Evolutionary conservation across 2,797 vertebrate species (phyloP).

Genomic region (Cyclura pinguis): DNA sequence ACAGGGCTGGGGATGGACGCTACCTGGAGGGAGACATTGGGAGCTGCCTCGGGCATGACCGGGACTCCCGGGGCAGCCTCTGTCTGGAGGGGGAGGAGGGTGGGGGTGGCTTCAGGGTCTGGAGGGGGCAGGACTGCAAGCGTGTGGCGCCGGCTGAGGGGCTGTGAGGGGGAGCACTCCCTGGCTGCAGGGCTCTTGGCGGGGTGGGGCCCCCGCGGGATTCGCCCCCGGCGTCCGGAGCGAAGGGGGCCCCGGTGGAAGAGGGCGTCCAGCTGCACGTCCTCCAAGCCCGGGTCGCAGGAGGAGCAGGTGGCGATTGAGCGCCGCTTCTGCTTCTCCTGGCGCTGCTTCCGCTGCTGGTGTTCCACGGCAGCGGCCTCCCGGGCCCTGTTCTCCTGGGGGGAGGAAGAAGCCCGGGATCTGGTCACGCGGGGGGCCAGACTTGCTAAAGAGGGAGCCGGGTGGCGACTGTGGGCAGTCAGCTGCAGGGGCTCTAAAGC

Average conservation of each 20-base stretch:
- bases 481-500: no score
- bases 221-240: not conserved
- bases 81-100: no score
- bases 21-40: fast-evolving
- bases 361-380: conserved; percentile 20
- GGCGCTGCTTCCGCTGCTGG: not conserved
- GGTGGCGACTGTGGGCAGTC: no score
- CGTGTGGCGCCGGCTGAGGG: conserved; percentile 33
- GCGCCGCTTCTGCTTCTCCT: conserved; percentile 39
- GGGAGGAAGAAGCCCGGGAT: no score
- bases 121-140: not conserved
- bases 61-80: no score
- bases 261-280: conserved; percentile 79
- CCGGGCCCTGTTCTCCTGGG: conserved; percentile 26
- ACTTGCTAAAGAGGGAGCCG: no score
- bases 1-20: fast-evolving
- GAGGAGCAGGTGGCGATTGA: conserved; percentile 86
- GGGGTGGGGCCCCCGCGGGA: not conserved
- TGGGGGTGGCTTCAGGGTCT: not conserved
- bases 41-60: no score
- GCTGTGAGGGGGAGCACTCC: not conserved
- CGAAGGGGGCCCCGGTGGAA: conserved; percentile 51
- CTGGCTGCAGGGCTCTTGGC: not conserved
- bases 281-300: conserved; percentile 82
- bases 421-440: no score